These are phyloP conservation scores for Bubo blakistoni DNA, from an alignment of 2,113 vertebrate species.

Conservation along the genomic window DNA sequence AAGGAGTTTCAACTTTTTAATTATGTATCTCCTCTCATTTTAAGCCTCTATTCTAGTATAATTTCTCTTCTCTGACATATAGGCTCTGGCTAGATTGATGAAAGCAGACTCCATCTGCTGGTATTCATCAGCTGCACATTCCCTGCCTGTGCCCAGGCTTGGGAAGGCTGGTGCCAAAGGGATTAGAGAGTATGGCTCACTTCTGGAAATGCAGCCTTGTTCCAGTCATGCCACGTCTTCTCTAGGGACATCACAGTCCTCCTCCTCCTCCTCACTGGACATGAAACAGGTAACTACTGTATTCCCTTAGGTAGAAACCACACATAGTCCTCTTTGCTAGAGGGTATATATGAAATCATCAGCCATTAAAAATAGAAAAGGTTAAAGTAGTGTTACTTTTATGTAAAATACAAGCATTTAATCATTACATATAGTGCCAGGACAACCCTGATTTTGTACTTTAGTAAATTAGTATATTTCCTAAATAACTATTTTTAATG, in stretches of 20 bases:
- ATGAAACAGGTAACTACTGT: neutral
- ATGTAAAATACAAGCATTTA: neutral
- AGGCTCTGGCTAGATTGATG: neutral
- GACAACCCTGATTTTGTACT: neutral
- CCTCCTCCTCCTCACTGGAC: neutral
- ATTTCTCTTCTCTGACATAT: neutral
- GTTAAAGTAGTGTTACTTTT: neutral
- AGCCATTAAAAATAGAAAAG: neutral
- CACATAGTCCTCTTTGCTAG: neutral
- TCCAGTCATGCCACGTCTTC: neutral
- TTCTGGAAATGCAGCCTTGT: neutral
- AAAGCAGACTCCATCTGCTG: neutral
- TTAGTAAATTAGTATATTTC: neutral
- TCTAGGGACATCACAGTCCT: neutral
- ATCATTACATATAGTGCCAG: neutral
- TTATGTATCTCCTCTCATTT: conserved; percentile 38
- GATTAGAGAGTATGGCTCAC: neutral
- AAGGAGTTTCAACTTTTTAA: conserved; percentile 35
- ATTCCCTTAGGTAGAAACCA: neutral
- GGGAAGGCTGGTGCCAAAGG: neutral
- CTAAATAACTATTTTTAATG: neutral
- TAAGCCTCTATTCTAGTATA: neutral
- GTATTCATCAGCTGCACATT: neutral
- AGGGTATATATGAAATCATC: neutral
- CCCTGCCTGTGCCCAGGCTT: neutral